These are phyloP conservation scores for Ephydatia muelleri DNA, from an alignment of 37 sponge, comb jelly and placozoan species.

Conservation along the genomic window DNA sequence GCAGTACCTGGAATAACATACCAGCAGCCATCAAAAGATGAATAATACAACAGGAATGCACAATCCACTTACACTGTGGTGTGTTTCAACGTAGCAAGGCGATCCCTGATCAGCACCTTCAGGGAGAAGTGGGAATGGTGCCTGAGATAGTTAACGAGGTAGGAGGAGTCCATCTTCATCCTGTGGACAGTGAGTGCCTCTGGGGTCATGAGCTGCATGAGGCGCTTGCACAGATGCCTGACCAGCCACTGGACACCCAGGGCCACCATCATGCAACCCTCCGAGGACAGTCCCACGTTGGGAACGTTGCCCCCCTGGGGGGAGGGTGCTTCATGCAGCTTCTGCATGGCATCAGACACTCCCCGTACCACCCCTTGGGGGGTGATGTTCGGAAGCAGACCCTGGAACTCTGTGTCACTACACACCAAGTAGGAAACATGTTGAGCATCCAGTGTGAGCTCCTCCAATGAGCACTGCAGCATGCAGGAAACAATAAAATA, in stretches of 20 bases:
- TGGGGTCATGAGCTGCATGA: constrained; percentile 70
- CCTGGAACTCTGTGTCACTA: constrained; percentile 16
- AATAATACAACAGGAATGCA: background rate
- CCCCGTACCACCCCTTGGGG: constrained; percentile 3
- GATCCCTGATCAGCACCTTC: background rate
- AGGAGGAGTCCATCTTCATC: constrained; percentile 5
- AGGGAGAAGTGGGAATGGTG: constrained; percentile 4
- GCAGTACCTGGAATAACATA: background rate
- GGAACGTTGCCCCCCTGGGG: background rate
- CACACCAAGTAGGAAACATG: background rate
- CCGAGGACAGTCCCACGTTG: constrained; percentile 17
- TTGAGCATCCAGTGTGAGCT: constrained; percentile 20
- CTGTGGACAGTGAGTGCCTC: constrained; percentile 38
- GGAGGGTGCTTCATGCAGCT: constrained; percentile 6
- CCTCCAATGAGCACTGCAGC: constrained; percentile 8
- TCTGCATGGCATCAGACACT: constrained; percentile 37
- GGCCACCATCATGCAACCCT: constrained; percentile 52
- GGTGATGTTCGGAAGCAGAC: background rate
- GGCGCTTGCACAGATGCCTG: constrained; percentile 31
- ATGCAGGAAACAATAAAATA: too few relatives aligned
- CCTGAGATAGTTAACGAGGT: background rate
- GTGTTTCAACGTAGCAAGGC: background rate
- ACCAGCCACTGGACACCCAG: constrained; percentile 41
- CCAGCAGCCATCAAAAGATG: background rate
- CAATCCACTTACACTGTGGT: background rate